Evolutionary conservation across 2,113 vertebrate genomes (phyloP), one percentile per base, ranked within the genome.

Genomic region (Gobiocypris rarus): DNA sequence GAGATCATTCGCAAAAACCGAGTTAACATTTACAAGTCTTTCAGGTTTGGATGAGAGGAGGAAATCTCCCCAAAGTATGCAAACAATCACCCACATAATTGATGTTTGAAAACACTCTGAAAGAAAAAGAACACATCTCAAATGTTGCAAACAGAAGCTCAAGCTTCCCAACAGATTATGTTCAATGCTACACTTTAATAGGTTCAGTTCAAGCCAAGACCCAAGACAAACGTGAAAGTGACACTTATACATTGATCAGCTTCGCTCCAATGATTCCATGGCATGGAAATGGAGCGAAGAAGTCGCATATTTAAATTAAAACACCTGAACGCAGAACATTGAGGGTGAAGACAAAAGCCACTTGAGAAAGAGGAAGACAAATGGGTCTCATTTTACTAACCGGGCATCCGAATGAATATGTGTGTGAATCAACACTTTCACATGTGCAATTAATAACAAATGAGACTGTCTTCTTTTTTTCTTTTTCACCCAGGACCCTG

Each of bases 11-110:
- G 5, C 26, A 31, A 50, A 80, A 17, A 48, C 59, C 0, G 26
- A 19, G 15, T 65, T 80, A 67, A 80, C 41, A 28, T 65, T 65
- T 50, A 65, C 26, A 43, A 22, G 24, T 14, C 43, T 80, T 61
- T 65, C 41, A 80, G 34, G 17, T 45, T n/a, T 78, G 75, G n/a
- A 61, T n/a, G 38, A 50, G 9, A 75, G 45, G 13, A 45, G 26
- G 28, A 19, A 80, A 80, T 34, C 22, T 61, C 75, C 34, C 75
- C 13, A 26, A 45, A 78, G 38, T 10, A 78, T 0, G 1, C 26
- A 65, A 65, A 50, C 59, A 80, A 67, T 24, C 56, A 9, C 52
- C 52, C 52, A n/a, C 52, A 26, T 48, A 61, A 38, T 63, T 79
- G 6, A 58, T 22, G 48, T 77, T 61, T 0, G 4, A 65, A 65